A percentile compares a stretch with the other conserved stretches of the same genome.
Evolutionary conservation across 1,140 invertebrate species (phyloP).

Genomic region (Phocides pigmalion): DNA sequence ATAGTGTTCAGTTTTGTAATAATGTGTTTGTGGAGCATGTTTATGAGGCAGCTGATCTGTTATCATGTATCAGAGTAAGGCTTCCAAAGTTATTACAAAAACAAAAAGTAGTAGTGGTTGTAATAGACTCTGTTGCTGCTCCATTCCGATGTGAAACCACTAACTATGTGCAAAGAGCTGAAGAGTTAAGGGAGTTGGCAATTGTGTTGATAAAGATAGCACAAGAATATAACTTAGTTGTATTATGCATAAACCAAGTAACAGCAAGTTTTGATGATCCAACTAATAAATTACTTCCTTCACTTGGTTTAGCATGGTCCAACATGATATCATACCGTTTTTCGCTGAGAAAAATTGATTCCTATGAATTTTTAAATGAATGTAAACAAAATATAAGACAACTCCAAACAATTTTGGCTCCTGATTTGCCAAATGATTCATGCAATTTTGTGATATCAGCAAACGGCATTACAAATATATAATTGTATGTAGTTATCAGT

Average conservation of each 20-base stretch:
- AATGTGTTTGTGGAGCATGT: constrained; percentile 72
- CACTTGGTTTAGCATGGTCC: constrained; percentile 71
- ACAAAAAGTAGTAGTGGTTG: constrained; percentile 50
- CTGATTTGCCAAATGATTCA: constrained; percentile 50
- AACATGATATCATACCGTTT: constrained; percentile 68
- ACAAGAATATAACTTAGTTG: constrained; percentile 57
- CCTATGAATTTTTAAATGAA: constrained; percentile 18
- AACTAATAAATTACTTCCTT: constrained; percentile 54
- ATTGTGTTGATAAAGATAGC: constrained; percentile 52
- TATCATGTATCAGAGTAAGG: constrained; percentile 62
- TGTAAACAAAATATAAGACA: constrained; percentile 45
- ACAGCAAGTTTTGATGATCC: constrained; percentile 57
- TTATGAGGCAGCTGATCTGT: constrained; percentile 60
- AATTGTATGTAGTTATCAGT: background rate
- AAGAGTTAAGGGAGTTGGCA: constrained; percentile 67
- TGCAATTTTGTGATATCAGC: constrained; percentile 56
- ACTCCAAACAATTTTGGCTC: constrained; percentile 53
- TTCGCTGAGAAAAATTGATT: constrained; percentile 47
- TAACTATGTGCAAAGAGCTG: constrained; percentile 71
- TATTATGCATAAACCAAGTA: constrained; percentile 74
- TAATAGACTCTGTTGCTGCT: constrained; percentile 71
- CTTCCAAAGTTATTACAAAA: constrained; percentile 59
- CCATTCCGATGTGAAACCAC: constrained; percentile 67
- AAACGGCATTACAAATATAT: constrained; percentile 48
- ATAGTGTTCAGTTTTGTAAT: constrained; percentile 45